Base-by-base conservation (phyloP, 2,888 invertebrate species). In the Schrankia costaestrigalis region DNA sequence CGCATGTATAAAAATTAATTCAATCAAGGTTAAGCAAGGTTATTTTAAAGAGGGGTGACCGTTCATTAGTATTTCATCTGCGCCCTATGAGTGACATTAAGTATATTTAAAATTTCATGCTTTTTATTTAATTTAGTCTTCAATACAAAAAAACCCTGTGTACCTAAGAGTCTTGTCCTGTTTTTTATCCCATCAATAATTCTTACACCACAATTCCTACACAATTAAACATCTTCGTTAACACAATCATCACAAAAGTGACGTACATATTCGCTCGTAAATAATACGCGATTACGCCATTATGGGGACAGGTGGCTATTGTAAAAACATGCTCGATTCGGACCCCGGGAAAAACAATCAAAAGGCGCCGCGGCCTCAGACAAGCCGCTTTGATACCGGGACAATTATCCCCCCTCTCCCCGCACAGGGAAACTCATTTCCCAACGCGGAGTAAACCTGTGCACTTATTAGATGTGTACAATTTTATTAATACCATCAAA, bases 401-500 rank as follows among this genome's bases (percentile, higher is more conserved):
- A 76, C 80, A 79, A 82, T 81, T 82, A 81, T 76, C 62, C 66
- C 66, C 67, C 63, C 48, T 56, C 54, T n/a, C 50, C 54, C 57
- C 47, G 43, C 50, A 51, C 68, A 71, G 75, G 84, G 81, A 86
- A 85, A 85, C 84, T 84, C 85, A 86, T 85, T 86, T 86, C 81
- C 85, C 84, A 78, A 76, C 78, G 69, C 71, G 76, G 67, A 75
- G 72, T 72, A 71, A 77, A 74, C 76, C 78, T 67, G 73, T 71
- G 76, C 77, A 74, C 79, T 84, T 84, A 83, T 84, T 84, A 84
- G 74, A 67, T 56, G 47, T 40, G 31, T 28, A 46, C 79, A 59
- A 67, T 50, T 11, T 44, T 58, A 40, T 1, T 5, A 29, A 38
- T 46, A 24, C 41, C 3, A 7, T 3, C 11, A 3, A 13, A 3